Evolutionary conservation across 2,888 invertebrate species (phyloP).

Genomic region (Slavum lentiscoides): DNA sequence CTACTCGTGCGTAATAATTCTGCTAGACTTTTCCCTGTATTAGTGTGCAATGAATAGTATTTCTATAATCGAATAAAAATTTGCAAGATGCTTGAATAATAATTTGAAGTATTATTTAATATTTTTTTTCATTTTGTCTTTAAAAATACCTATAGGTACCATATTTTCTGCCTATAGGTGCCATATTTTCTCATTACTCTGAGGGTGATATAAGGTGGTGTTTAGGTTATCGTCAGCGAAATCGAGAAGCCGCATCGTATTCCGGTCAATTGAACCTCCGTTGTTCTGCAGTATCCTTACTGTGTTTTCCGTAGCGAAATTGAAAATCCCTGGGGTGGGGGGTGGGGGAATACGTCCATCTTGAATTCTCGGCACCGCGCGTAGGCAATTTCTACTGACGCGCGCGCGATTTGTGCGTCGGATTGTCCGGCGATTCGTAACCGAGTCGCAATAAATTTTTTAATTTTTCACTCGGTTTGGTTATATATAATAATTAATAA

Average conservation of each 20-base stretch:
- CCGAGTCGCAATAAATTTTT: no score
- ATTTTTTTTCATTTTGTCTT: conserved; percentile 29
- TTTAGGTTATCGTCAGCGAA: no score
- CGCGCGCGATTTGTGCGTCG: background rate
- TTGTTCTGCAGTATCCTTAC: no score
- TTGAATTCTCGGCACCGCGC: background rate
- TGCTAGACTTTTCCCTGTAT: conserved; percentile 22
- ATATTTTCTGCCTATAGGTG: conserved; percentile 26
- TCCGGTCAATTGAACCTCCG: no score
- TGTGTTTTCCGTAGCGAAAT: background rate
- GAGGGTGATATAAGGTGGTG: no score
- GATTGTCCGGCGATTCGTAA: background rate
- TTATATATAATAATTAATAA: no score
- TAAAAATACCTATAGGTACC: conserved; percentile 17
- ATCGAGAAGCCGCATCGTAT: no score
- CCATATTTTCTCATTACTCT: no score
- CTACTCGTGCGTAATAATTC: conserved; percentile 24
- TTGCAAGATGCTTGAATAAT: conserved; percentile 19
- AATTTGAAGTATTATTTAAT: background rate
- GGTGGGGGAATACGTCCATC: no score
- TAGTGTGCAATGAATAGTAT: conserved; percentile 38
- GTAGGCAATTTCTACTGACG: background rate
- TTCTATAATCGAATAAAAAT: conserved; percentile 43
- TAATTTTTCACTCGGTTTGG: no score
- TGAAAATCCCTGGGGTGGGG: no score